Evolutionary conservation across 2,888 invertebrate genomes (phyloP).

Genomic region (Sinotaia quadrata): DNA sequence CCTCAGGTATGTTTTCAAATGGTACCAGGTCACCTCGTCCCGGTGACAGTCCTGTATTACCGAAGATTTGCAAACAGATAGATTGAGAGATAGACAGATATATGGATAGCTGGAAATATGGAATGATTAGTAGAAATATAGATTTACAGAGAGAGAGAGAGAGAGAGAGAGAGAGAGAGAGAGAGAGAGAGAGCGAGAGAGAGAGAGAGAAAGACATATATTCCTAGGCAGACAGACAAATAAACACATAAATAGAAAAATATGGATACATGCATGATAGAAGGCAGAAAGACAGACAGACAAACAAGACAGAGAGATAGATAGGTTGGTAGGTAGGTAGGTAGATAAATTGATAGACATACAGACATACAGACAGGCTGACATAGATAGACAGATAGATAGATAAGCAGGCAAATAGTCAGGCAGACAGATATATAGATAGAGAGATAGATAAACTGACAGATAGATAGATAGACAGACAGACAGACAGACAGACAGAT

Average conservation of each 20-base stretch:
- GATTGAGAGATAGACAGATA: not conserved
- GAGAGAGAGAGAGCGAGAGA: constrained; percentile 8
- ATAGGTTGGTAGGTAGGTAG: not conserved
- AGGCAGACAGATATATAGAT: too few species aligned
- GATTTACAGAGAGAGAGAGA: not conserved
- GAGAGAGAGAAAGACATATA: not conserved
- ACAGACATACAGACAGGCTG: too few species aligned
- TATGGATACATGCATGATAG: constrained; percentile 8
- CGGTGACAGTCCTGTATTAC: constrained; percentile 11
- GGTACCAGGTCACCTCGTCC: constrained; percentile 13
- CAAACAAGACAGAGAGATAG: not conserved
- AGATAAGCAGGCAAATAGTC: too few species aligned
- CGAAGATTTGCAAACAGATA: not conserved
- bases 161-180: not conserved
- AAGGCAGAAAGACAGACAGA: constrained; percentile 10
- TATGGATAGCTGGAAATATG: not conserved
- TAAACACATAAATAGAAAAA: too few species aligned
- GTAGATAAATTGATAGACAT: too few species aligned
- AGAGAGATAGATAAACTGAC: too few species aligned
- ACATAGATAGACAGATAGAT: too few species aligned
- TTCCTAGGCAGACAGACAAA: not conserved
- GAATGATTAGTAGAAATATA: not conserved
- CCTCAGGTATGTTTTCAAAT: constrained; percentile 7
- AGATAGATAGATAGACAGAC: too few species aligned
- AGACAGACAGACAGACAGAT: too few species aligned